A percentile compares a stretch with the other conserved stretches of the same genome.
These are phyloP conservation scores for Miltochrista miniata DNA, from an alignment of 2,888 invertebrate genomes.

Conservation along the genomic window DNA sequence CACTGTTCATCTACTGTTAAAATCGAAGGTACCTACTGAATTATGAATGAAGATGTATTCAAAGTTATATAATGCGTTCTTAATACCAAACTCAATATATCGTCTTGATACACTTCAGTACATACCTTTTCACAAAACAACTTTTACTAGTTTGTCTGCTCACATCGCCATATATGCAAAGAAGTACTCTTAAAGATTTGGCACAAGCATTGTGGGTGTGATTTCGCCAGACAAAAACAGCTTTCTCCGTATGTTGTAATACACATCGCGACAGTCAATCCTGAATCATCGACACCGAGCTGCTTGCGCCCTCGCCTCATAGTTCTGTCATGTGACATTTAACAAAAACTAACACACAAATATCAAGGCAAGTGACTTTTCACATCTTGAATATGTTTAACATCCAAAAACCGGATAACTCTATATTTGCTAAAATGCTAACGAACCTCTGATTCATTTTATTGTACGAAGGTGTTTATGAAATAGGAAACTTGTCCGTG, in stretches of 20 bases:
- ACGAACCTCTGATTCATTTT: conserved; percentile 63
- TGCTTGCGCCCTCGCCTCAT: conserved; percentile 8
- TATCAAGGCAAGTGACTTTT: conserved; percentile 72
- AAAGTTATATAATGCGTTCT: neutral
- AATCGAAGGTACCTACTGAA: neutral
- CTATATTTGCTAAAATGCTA: conserved; percentile 51
- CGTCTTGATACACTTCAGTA: conserved; percentile 37
- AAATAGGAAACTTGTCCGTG: conserved; percentile 73
- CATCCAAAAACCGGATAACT: conserved; percentile 49
- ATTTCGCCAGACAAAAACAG: conserved; percentile 74
- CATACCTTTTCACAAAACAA: conserved; percentile 53
- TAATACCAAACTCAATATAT: conserved; percentile 18
- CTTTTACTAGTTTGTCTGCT: conserved; percentile 63
- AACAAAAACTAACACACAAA: conserved; percentile 59
- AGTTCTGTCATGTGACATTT: conserved; percentile 55
- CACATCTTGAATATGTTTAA: conserved; percentile 44
- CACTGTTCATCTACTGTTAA: too few relatives aligned
- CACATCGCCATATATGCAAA: conserved; percentile 59
- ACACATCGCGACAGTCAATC: conserved; percentile 19
- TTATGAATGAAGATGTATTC: neutral
- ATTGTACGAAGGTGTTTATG: conserved; percentile 58
- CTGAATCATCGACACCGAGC: conserved; percentile 22
- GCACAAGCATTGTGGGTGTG: conserved; percentile 76
- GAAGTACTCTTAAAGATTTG: conserved; percentile 69
- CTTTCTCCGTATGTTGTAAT: conserved; percentile 77